phyloP scores from a whole-genome alignment of 2,888 invertebrate genomes.

The Cantharis flavilabris region DNA sequence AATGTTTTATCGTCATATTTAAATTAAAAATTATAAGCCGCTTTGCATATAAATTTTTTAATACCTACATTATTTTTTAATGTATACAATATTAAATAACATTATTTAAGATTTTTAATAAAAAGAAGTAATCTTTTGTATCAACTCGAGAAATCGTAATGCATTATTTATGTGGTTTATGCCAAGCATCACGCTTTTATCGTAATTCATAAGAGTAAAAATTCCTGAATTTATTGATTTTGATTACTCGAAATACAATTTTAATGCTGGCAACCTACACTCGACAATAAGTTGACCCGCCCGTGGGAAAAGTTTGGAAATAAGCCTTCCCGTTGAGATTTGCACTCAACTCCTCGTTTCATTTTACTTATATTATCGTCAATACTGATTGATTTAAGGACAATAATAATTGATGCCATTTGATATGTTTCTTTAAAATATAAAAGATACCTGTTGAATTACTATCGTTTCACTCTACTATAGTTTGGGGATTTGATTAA shows the following conservation, averaged over 20 bases:
- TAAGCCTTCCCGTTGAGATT: background rate
- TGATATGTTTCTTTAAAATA: too few relatives aligned
- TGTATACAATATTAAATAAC: background rate
- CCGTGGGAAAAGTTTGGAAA: background rate
- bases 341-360: background rate
- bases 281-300: background rate
- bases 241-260: background rate
- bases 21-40: background rate
- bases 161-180: background rate
- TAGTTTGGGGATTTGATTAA: too few relatives aligned
- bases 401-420: background rate
- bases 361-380: background rate
- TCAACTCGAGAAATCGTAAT: background rate
- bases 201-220: background rate
- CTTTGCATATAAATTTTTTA: background rate
- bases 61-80: background rate
- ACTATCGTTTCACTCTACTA: too few relatives aligned
- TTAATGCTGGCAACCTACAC: background rate
- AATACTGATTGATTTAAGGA: background rate
- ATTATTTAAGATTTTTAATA: background rate
- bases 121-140: background rate
- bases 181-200: background rate
- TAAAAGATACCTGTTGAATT: background rate
- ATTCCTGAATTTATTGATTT: background rate
- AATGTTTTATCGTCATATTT: too few relatives aligned